Evolutionary conservation across 2,113 vertebrate species (phyloP).

Genomic region (Corythoichthys haematopterus): DNA sequence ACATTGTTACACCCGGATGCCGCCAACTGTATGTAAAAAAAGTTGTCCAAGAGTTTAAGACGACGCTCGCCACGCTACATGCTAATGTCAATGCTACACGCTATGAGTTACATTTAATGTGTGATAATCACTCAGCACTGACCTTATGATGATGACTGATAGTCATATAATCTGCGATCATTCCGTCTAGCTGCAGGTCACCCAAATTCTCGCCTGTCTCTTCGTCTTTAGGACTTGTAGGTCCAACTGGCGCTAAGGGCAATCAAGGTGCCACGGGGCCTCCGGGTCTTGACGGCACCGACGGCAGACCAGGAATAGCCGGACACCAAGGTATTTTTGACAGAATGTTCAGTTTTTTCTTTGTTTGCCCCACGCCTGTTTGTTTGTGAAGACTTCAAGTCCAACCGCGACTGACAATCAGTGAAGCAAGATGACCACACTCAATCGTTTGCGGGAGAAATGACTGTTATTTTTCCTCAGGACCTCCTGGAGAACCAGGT

Average conservation of each 20-base stretch:
- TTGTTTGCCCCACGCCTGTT: not conserved
- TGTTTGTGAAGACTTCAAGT: not conserved
- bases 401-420: not conserved
- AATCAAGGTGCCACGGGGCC: slow-evolving; percentile 39
- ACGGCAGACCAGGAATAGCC: slow-evolving; percentile 36
- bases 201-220: not conserved
- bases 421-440: not conserved
- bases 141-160: too few species aligned
- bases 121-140: too few species aligned
- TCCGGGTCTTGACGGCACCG: slow-evolving; percentile 33
- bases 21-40: too few species aligned
- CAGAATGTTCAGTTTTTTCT: not conserved
- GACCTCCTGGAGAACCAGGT: slow-evolving; percentile 59
- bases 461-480: slow-evolving; percentile 29
- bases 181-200: not conserved
- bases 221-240: slow-evolving; percentile 30
- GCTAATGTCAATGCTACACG: too few species aligned
- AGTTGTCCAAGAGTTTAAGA: too few species aligned
- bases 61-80: too few species aligned
- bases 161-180: too few species aligned
- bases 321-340: slow-evolving; percentile 57
- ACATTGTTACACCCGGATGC: too few species aligned
- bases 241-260: slow-evolving; percentile 49
- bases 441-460: not conserved
- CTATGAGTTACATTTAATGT: too few species aligned